Base-by-base conservation (phyloP, 2,888 invertebrate genomes). In the Druceiella hillmani region DNA sequence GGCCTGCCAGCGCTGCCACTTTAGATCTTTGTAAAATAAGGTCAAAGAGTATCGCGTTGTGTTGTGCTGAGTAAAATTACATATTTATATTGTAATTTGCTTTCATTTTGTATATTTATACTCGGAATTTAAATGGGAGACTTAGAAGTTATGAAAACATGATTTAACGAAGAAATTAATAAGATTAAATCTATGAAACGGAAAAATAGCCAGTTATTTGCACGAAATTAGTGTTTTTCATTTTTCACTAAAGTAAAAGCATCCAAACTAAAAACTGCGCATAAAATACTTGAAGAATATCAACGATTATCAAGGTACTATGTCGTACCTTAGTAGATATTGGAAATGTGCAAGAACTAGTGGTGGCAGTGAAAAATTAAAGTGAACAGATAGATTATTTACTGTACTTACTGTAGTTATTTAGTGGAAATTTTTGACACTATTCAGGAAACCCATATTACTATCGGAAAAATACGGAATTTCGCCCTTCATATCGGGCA, bases 401-500 rank as follows among this genome's bases (percentile, higher is more conserved):
- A n/a, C n/a, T n/a, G n/a, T n/a, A 38, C 10, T 12, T 36, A 13
- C 34, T 37, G 28, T 27, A 24, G 40, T 20, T 10, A 31, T 30
- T 10, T 25, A 2, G 41, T 42, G 24, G 46, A 46, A 15, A 40
- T 35, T 34, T 46, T 43, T 9, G 17, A 43, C 29, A n/a, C 38
- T 2, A 29, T 45, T 6, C 40, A 45, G 16, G 30, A 17, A 5
- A 17, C 25, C 16, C 46, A 46, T 36, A 13, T 40, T 3, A 28
- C 33, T 7, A 38, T 40, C 14, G 46, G n/a, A n/a, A n/a, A n/a
- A n/a, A n/a, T n/a, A n/a, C n/a, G n/a, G n/a, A n/a, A n/a, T n/a
- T n/a, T n/a, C n/a, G n/a, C n/a, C n/a, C n/a, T n/a, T n/a, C n/a
- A n/a, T n/a, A n/a, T n/a, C n/a, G n/a, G n/a, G n/a, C n/a, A n/a